A percentile compares a stretch with the other conserved stretches of the same genome.
Evolutionary conservation across 2,888 invertebrate genomes (phyloP).

Genomic region (Halocaridina rubra): DNA sequence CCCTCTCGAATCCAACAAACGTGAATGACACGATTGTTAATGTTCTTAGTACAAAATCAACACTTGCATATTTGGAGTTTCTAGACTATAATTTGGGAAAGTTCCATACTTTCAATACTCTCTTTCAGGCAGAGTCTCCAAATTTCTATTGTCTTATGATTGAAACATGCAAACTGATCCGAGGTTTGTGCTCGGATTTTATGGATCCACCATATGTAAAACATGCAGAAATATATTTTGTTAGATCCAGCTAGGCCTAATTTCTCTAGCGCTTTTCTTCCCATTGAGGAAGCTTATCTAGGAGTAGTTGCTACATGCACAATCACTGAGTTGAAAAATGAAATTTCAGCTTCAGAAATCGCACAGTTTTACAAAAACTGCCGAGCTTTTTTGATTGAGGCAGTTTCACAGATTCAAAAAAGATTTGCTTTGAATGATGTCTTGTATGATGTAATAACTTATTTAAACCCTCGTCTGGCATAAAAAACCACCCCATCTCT

Average conservation of each 20-base stretch:
- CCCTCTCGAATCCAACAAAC: neutral
- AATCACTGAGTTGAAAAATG: neutral
- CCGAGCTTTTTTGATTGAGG: neutral
- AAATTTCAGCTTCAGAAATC: neutral
- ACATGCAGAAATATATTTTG: neutral
- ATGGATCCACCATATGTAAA: neutral
- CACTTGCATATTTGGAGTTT: constrained; percentile 18
- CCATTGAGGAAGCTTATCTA: neutral
- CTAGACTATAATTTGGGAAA: neutral
- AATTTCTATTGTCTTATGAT: neutral
- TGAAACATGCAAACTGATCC: constrained; percentile 10
- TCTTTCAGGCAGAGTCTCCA: constrained; percentile 26
- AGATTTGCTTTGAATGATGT: constrained; percentile 2
- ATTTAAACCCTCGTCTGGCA: neutral
- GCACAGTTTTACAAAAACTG: neutral
- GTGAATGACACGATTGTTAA: neutral
- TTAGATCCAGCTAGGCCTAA: neutral
- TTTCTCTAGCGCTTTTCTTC: neutral
- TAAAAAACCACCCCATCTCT: neutral
- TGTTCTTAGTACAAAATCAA: no score
- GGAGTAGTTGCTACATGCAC: neutral
- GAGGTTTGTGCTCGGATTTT: constrained; percentile 28
- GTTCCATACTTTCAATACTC: constrained; percentile 7
- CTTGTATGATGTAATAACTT: neutral
- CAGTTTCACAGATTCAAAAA: constrained; percentile 12